These are phyloP conservation scores for Apotomis capreana DNA, from an alignment of 2,888 invertebrate species.

Conservation along the genomic window DNA sequence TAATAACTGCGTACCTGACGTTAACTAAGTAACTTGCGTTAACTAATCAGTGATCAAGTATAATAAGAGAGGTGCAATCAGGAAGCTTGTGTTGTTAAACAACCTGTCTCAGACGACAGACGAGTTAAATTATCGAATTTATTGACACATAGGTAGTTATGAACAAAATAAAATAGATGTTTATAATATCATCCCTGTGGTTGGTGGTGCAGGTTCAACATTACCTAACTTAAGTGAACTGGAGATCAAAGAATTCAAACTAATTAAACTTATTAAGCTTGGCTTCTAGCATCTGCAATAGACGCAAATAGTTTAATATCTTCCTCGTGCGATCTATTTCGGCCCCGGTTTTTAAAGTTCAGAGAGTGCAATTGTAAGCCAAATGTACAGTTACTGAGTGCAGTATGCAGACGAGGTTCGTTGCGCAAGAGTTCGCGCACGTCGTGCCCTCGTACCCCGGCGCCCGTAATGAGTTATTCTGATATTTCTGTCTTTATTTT, in stretches of 20 bases:
- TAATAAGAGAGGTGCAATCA: too few relatives aligned
- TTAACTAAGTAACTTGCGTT: too few relatives aligned
- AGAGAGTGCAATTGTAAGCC: conserved; percentile 37
- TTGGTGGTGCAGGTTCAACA: not conserved
- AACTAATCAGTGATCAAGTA: too few relatives aligned
- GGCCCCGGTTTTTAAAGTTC: conserved; percentile 40
- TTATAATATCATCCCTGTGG: too few relatives aligned
- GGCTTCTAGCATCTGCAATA: conserved; percentile 17
- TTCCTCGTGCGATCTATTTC: conserved; percentile 23
- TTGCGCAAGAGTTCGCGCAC: conserved; percentile 38
- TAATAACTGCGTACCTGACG: not conserved
- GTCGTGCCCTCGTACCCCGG: conserved; percentile 6
- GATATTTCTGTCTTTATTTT: not conserved
- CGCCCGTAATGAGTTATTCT: not conserved
- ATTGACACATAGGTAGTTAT: too few relatives aligned
- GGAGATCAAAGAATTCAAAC: not conserved
- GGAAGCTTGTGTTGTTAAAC: too few relatives aligned
- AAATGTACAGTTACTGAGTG: conserved; percentile 42
- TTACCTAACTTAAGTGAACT: not conserved
- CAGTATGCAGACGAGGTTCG: conserved; percentile 43
- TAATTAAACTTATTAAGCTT: not conserved
- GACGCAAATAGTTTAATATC: conserved; percentile 37
- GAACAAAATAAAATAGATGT: too few relatives aligned
- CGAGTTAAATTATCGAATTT: too few relatives aligned
- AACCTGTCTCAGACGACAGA: too few relatives aligned